Conservation (phyloP, 30 jellyfish, hydroid and myxozoan genomes). For the Euphysa ruthae region DNA sequence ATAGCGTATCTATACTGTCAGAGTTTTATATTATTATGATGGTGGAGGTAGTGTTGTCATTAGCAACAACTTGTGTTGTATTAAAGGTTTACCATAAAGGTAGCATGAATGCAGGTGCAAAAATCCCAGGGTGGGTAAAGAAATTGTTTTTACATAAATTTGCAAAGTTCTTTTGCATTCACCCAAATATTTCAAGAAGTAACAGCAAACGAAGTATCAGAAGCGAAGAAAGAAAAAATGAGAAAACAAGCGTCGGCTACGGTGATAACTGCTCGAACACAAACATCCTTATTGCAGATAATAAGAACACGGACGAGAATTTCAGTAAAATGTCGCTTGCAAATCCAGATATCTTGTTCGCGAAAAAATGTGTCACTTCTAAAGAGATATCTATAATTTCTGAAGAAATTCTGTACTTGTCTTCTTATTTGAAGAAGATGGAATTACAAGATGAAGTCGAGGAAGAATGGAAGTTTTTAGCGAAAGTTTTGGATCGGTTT, state of each 20-base stretch:
- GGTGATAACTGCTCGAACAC: background rate
- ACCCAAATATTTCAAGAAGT: too few species aligned
- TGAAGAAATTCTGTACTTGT: too few species aligned
- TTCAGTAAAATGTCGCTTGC: background rate
- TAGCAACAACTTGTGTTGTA: constrained; percentile 74
- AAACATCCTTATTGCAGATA: background rate
- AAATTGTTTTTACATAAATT: constrained; percentile 26
- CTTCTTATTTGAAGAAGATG: background rate
- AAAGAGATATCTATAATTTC: too few species aligned
- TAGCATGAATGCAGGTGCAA: constrained; percentile 40
- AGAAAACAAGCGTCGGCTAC: too few species aligned
- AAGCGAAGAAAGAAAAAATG: too few species aligned
- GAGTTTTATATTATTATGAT: constrained; percentile 60
- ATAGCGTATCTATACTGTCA: constrained; percentile 67
- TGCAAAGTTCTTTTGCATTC: constrained; percentile 31
- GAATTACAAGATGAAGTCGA: constrained; percentile 11
- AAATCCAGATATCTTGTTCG: too few species aligned
- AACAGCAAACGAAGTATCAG: too few species aligned
- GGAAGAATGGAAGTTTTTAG: constrained; percentile 67
- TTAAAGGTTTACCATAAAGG: constrained; percentile 56
- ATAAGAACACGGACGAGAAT: background rate
- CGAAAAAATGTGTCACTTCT: too few species aligned
- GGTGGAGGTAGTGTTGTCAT: constrained; percentile 73
- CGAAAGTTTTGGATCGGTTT: constrained; percentile 61
- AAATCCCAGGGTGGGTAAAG: constrained; percentile 77